Percentiles rank a stretch among this genome's conserved stretches.
Conservation (phyloP, 2,113 vertebrate species). For the Pomatorhinus ruficollis region DNA sequence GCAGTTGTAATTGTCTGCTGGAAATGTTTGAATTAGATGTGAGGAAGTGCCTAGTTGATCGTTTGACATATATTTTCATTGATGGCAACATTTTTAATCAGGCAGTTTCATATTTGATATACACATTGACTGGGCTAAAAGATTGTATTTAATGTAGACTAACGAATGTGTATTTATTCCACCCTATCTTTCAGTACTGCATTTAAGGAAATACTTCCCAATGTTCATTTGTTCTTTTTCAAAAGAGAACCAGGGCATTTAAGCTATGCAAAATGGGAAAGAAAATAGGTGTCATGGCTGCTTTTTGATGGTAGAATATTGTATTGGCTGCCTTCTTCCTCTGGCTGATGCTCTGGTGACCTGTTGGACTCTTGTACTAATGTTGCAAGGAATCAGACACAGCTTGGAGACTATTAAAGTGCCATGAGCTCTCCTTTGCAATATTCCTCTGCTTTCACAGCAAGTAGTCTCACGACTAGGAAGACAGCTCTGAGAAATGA, state of each 20-base stretch:
- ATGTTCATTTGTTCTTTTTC: not conserved
- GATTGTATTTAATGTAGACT: not conserved
- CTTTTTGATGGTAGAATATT: not conserved
- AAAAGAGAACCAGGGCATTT: not conserved
- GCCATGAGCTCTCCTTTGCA: not conserved
- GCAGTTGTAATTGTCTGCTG: slow-evolving; percentile 23
- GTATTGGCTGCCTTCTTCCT: not conserved
- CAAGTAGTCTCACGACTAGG: not conserved
- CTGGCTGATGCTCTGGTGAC: not conserved
- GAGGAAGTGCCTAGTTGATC: slow-evolving; percentile 1
- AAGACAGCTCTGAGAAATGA: not conserved
- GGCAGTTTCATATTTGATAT: not conserved
- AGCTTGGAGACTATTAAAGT: not conserved
- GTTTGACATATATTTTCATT: slow-evolving; percentile 24
- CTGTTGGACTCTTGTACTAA: not conserved
- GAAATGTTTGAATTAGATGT: slow-evolving; percentile 12
- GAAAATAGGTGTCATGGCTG: not conserved
- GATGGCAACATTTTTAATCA: not conserved
- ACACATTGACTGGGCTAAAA: not conserved
- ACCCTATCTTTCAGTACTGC: not conserved
- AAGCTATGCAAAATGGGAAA: not conserved
- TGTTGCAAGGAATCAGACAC: not conserved
- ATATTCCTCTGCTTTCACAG: not conserved
- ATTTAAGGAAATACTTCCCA: not conserved
- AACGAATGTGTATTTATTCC: not conserved